Evolutionary conservation across 2,797 vertebrate genomes (phyloP).

Genomic region (Euthynnus affinis): DNA sequence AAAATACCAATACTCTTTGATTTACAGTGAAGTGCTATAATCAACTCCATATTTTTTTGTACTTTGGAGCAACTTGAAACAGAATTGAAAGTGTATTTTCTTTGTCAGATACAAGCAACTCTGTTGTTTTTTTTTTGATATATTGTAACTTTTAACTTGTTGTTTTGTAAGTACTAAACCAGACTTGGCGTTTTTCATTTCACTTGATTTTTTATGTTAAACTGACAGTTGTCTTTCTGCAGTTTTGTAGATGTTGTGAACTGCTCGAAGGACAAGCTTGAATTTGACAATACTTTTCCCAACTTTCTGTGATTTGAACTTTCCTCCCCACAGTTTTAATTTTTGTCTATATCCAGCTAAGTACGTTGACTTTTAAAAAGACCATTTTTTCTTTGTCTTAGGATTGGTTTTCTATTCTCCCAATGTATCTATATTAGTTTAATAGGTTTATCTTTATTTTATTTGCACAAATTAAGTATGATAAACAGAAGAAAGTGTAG

Average conservation of each 20-base stretch:
- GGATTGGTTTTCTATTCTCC: background rate
- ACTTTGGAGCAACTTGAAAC: background rate
- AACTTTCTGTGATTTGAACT: conserved; percentile 5
- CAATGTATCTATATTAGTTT: background rate
- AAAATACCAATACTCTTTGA: background rate
- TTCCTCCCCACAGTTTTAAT: conserved; percentile 2
- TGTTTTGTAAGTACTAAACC: background rate
- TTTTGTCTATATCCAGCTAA: background rate
- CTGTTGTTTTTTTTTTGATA: background rate
- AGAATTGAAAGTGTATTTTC: background rate
- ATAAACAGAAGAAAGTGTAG: no score
- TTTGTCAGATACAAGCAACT: background rate
- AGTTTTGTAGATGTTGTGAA: conserved; percentile 3
- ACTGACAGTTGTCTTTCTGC: conserved; percentile 1
- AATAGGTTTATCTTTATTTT: background rate
- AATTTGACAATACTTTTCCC: conserved; percentile 7
- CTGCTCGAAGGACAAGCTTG: background rate
- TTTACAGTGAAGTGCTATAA: background rate
- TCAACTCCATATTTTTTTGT: background rate
- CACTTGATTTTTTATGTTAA: background rate
- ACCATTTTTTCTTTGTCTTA: background rate
- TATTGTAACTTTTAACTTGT: conserved; percentile 2
- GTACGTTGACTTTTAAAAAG: background rate
- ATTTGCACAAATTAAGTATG: no score
- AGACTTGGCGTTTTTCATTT: conserved; percentile 32